A percentile compares a stretch with the other conserved stretches of the same genome.
Evolutionary conservation across 1,140 invertebrate species (phyloP).

Genomic region (Scaptomyza graminum): DNA sequence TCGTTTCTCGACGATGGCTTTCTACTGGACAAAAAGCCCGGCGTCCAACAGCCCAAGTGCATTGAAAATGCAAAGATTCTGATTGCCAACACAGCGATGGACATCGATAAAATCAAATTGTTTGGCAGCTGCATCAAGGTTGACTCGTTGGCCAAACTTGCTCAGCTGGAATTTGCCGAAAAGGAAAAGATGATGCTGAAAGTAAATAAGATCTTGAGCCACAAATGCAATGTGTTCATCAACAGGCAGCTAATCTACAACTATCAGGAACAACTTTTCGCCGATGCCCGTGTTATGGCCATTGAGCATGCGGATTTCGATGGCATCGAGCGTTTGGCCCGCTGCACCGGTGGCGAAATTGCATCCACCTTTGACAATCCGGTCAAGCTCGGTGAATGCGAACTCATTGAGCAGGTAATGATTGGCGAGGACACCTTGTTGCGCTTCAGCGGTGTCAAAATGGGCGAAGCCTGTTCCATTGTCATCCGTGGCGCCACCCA

Average conservation of each 20-base stretch:
- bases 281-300: constrained; percentile 99
- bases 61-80: constrained; percentile 98
- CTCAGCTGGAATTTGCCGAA: constrained; percentile 98
- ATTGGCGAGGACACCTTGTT: constrained; percentile 99
- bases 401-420: constrained; percentile 98
- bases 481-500: constrained; percentile 98
- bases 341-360: constrained; percentile 99
- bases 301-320: constrained; percentile 99
- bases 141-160: constrained; percentile 99
- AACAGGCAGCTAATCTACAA: constrained; percentile 99
- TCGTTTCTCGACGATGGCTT: constrained; percentile 99
- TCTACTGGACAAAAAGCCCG: constrained; percentile 98
- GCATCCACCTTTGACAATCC: constrained; percentile 99
- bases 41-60: constrained; percentile 93
- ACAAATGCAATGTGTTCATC: constrained; percentile 99
- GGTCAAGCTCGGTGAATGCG: constrained; percentile 97
- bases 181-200: constrained; percentile 99
- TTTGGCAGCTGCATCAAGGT: constrained; percentile 99
- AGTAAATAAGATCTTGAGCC: constrained; percentile 97
- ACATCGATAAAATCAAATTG: constrained; percentile 99
- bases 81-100: constrained; percentile 99
- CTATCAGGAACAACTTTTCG: constrained; percentile 99
- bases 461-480: constrained; percentile 98
- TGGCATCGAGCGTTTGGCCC: constrained; percentile 97
- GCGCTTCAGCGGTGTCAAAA: constrained; percentile 96